These are phyloP conservation scores for Ascidia mentula DNA, from an alignment of 23 tunicate genomes.

Conservation along the genomic window DNA sequence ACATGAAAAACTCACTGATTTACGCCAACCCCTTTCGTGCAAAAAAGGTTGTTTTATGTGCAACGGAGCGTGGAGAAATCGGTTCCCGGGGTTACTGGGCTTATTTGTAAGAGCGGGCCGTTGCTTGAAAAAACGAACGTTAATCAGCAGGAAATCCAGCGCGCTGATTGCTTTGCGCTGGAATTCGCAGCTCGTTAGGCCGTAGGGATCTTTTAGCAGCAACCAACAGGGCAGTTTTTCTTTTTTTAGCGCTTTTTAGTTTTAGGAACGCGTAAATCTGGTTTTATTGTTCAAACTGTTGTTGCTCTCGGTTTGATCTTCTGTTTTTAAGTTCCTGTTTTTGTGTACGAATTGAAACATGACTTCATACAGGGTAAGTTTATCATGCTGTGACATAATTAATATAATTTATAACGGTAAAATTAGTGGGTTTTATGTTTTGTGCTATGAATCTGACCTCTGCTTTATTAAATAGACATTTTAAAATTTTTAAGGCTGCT, in stretches of 20 bases:
- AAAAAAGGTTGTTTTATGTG: background rate
- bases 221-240: background rate
- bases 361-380: conserved; percentile 16
- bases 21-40: background rate
- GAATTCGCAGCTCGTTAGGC: background rate
- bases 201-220: background rate
- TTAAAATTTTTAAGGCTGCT: conserved; percentile 51
- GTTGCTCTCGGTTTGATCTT: conserved; percentile 4
- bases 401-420: background rate
- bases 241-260: background rate
- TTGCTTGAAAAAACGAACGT: background rate
- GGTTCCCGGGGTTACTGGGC: conserved; percentile 21
- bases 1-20: no score
- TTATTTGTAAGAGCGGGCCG: background rate
- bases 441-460: background rate
- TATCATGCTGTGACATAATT: background rate
- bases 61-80: background rate
- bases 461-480: background rate
- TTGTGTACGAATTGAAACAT: background rate
- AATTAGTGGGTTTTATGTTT: background rate
- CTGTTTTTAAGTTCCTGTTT: conserved; percentile 12
- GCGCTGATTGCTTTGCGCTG: background rate
- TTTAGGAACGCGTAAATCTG: background rate
- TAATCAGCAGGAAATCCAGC: background rate
- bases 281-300: background rate